Evolutionary conservation across 2,113 vertebrate species (phyloP), one percentile per base, ranked within the genome.

Genomic region (Zosterops pallidus): DNA sequence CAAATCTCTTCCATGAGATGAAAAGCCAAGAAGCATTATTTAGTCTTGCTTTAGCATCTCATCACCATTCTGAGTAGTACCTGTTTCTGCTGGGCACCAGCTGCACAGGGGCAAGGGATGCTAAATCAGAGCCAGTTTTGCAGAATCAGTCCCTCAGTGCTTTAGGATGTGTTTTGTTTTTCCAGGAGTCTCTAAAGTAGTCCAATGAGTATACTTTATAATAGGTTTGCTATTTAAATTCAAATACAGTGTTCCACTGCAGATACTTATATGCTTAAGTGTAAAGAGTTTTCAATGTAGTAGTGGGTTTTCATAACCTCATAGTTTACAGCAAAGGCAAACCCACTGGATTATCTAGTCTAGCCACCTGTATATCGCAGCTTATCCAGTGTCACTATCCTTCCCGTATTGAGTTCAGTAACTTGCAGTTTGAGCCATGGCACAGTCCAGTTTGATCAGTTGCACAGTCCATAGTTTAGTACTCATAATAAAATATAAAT

Each of bases 161-260:
- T 79, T 89, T 59, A 74, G 24, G 9, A 80, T 33, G 16, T 33
- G 35, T 75, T 83, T 88, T 82, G 18, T 74, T 93, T 92, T 71
- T 70, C 56, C 37, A 50, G 14, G 13, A n/a, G 9, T 46, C 47
- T 81, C 82, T 81, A 7, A 84, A 89, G 26, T 28, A 67, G 39
- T 37, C 37, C 46, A 29, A 15, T 64, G 76, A 65, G 60, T 75
- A n/a, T 7, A 7, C 17, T 59, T 83, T 39, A 9, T 20, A 84
- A 76, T 41, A 65, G 39, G 42, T 56, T 91, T 90, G 56, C 52
- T 76, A 53, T 91, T 86, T 86, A 59, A 92, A 87, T 89, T 91
- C 83, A 78, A 95, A 78, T 80, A 42, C 9, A 7, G n/a, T 22
- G 12, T 67, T 67, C 44, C 2, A 1, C 49, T 80, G 77, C 82